phyloP scores from a whole-genome alignment of 2,888 invertebrate genomes.

The Spisula subtruncata region DNA sequence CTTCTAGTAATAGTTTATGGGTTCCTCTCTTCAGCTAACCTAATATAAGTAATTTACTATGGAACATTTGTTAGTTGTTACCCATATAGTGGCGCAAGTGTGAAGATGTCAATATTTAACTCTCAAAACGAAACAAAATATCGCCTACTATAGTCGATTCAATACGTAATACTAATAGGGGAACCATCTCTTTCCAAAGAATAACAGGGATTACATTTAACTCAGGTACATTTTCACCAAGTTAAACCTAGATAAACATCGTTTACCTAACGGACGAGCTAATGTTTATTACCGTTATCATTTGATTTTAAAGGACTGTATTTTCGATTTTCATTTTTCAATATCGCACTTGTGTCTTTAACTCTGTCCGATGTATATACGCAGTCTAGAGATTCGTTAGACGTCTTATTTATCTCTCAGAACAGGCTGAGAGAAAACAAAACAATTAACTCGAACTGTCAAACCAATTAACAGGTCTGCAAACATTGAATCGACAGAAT shows the following conservation, averaged over 20 bases:
- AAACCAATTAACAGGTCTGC: constrained; percentile 21
- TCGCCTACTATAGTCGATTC: neutral
- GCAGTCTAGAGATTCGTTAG: neutral
- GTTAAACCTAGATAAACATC: too few relatives aligned
- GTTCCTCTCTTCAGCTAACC: neutral
- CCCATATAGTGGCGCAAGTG: neutral
- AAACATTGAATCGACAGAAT: neutral
- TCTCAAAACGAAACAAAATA: neutral
- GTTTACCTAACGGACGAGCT: too few relatives aligned
- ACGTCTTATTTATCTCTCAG: neutral
- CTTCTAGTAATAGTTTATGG: neutral
- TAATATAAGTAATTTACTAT: neutral
- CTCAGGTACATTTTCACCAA: too few relatives aligned
- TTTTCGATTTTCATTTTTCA: neutral
- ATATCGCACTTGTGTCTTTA: neutral
- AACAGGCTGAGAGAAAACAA: neutral
- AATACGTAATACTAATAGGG: too few relatives aligned
- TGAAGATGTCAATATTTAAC: neutral
- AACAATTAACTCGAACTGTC: constrained; percentile 1
- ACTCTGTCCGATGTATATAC: neutral
- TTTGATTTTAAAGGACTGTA: too few relatives aligned
- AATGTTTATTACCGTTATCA: too few relatives aligned
- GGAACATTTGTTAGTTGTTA: neutral
- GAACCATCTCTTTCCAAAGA: too few relatives aligned
- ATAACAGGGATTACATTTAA: too few relatives aligned